A percentile compares a stretch with the other conserved stretches of the same genome.
Conservation (phyloP, 2,797 vertebrate species). For the Xerus rutilus region DNA sequence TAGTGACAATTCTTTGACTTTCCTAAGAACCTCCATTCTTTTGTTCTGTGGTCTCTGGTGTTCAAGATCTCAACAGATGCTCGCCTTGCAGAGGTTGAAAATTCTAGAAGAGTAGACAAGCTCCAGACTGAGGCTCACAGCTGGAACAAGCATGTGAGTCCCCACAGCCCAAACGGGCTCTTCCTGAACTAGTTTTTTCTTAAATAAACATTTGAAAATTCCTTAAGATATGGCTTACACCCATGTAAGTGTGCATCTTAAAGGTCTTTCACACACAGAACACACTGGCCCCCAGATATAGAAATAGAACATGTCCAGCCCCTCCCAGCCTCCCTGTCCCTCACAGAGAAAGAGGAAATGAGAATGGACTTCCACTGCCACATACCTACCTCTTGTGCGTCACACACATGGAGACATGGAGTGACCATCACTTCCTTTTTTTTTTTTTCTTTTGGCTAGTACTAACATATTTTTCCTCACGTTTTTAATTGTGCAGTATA, state of each 20-base stretch:
- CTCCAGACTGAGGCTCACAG: not conserved
- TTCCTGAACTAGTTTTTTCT: not conserved
- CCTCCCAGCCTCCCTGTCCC: not conserved
- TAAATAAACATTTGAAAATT: not conserved
- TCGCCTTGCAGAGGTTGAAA: not conserved
- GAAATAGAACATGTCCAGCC: not conserved
- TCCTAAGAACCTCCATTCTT: not conserved
- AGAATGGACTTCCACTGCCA: not conserved
- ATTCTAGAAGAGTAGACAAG: not conserved
- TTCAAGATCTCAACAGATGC: no score
- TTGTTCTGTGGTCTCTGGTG: no score
- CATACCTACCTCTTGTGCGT: not conserved
- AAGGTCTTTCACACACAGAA: not conserved
- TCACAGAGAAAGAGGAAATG: not conserved
- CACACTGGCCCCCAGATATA: not conserved
- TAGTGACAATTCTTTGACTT: not conserved
- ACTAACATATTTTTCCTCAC: no score
- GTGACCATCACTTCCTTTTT: not conserved
- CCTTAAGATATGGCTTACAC: not conserved
- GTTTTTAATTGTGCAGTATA: no score
- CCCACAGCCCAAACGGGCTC: not conserved
- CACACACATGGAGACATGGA: not conserved
- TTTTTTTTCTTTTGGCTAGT: not conserved
- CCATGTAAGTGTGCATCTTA: not conserved
- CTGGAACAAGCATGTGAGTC: not conserved